Base-by-base conservation (phyloP, 2,888 invertebrate genomes). In the Chrysina gloriosa region DNA sequence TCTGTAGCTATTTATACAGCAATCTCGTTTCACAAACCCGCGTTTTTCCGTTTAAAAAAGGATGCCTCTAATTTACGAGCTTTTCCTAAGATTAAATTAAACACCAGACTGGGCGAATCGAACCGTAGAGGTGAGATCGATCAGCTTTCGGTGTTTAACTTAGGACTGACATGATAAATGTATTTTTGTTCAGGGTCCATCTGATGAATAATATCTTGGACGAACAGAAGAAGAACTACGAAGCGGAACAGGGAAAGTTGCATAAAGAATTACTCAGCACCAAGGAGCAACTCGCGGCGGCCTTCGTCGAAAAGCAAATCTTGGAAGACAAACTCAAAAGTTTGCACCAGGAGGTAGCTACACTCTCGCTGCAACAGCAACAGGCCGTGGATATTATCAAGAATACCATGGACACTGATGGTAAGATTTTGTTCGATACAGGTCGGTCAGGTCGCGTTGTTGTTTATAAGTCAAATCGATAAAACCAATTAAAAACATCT, bases 91-190 rank as follows among this genome's bases (percentile, higher is more conserved):
- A 63, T 50, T 39, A 61, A 47, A 58, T 39, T 48, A 71, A 69
- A 74, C 73, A 74, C 73, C 71, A 64, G 70, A 65, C 67, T 66
- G 58, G 65, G 21, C 50, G 73, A 54, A 69, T 71, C 74, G 71
- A 70, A 56, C 47, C 63, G 6, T 16, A 42, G 63, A 78, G 79
- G 80, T 79, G 78, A 79, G 78, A 72, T 75, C 73, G 75, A 71
- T 76, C 77, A 73, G 73, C 71, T 69, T 72, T 71, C 70, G 78
- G 78, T 77, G 78, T 77, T 77, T 76, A 73, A 74, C 74, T 71
- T 72, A 70, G 78, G 73, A 81, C 78, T 83, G 82, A 82, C 78
- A 77, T 82, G 79, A 82, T 80, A 81, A 75, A 72, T 73, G 72
- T 77, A 71, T 72, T 74, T 76, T 75, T 79, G 77, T 80, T 75